Conservation (phyloP, 2,888 invertebrate species). For the Ctena decussata region DNA sequence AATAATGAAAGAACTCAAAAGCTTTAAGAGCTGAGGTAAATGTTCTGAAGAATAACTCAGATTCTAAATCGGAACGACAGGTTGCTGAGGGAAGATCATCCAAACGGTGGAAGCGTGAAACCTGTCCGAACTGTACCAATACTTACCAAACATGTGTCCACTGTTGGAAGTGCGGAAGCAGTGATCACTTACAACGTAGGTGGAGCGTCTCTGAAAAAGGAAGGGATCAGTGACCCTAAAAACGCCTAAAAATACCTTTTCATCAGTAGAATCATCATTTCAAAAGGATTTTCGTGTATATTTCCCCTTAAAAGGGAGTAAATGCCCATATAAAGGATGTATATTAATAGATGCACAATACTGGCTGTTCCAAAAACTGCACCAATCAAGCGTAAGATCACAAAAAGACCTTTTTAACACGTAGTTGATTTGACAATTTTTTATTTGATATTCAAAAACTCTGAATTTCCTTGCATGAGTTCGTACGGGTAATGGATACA, state of each 20-base stretch:
- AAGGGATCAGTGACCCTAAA: background rate
- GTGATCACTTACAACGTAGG: background rate
- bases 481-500: too few species aligned
- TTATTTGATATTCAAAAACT: too few species aligned
- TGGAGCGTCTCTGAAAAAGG: conserved; percentile 12
- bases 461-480: too few species aligned
- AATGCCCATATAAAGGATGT: too few species aligned
- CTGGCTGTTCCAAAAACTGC: too few species aligned
- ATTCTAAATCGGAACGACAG: background rate
- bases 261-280: too few species aligned
- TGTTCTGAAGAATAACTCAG: background rate
- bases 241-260: background rate
- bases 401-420: too few species aligned
- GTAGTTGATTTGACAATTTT: too few species aligned
- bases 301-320: too few species aligned
- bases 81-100: background rate
- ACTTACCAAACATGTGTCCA: background rate
- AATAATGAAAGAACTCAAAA: conserved; percentile 4
- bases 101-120: background rate
- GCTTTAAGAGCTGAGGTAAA: background rate
- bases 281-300: too few species aligned
- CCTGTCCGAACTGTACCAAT: background rate
- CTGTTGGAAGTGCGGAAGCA: conserved; percentile 26
- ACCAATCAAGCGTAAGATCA: too few species aligned
- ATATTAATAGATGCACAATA: too few species aligned